Conservation (phyloP, 2,797 vertebrate species). For the Danio kyathit region DNA sequence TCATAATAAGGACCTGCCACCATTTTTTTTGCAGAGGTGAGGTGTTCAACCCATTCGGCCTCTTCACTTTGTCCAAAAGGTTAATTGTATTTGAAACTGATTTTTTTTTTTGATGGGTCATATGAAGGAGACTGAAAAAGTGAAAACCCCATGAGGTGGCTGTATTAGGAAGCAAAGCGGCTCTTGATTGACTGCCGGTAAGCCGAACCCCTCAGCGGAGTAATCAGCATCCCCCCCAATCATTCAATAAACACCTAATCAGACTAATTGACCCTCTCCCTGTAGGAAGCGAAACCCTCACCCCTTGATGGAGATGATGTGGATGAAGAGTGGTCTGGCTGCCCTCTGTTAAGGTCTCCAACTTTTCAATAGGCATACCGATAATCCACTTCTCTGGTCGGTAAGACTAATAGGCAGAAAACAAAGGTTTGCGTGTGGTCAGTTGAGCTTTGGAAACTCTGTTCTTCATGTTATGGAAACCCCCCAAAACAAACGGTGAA, state of each 20-base stretch:
- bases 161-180: constrained; percentile 59
- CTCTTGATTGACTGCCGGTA: constrained; percentile 70
- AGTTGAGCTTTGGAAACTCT: constrained; percentile 27
- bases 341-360: constrained; percentile 9
- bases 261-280: constrained; percentile 68
- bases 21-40: constrained; percentile 50
- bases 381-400: background rate
- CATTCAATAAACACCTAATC: constrained; percentile 82
- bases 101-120: background rate
- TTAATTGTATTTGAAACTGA: constrained; percentile 73
- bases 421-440: constrained; percentile 32
- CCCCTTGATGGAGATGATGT: constrained; percentile 43
- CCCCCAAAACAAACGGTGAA: constrained; percentile 34
- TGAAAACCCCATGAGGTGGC: constrained; percentile 46
- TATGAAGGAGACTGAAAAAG: constrained; percentile 35
- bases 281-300: constrained; percentile 31
- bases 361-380: background rate
- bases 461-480: constrained; percentile 12
- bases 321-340: constrained; percentile 15
- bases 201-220: constrained; percentile 64
- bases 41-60: constrained; percentile 53
- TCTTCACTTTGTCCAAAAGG: constrained; percentile 60
- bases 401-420: background rate
- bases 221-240: constrained; percentile 70
- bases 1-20: background rate